Evolutionary conservation across 2,113 vertebrate genomes (phyloP).

Genomic region (Meriones unguiculatus): DNA sequence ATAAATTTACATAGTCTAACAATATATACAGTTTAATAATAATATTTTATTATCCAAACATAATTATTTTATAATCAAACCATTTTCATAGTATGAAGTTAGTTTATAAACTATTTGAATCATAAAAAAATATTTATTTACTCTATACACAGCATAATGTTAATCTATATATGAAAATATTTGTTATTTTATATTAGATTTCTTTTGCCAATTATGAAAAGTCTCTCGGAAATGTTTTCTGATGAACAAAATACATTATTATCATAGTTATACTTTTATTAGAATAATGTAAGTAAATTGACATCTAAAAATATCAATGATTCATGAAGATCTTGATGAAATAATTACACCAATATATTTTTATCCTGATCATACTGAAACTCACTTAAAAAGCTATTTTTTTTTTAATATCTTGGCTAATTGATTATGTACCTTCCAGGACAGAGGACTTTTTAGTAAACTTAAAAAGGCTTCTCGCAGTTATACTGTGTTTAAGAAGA

Average conservation of each 20-base stretch:
- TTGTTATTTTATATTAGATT: slow-evolving; percentile 7
- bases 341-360: background rate
- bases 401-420: background rate
- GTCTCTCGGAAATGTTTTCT: background rate
- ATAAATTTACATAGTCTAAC: background rate
- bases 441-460: background rate
- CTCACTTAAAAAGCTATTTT: background rate
- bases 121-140: background rate
- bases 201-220: background rate
- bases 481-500: background rate
- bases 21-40: slow-evolving; percentile 8
- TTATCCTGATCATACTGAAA: background rate
- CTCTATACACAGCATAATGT: background rate
- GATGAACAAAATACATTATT: background rate
- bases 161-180: background rate
- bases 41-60: background rate
- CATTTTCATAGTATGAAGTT: background rate
- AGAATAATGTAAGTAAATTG: background rate
- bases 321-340: background rate
- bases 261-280: background rate
- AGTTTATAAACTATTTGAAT: background rate
- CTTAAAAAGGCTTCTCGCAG: background rate
- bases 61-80: background rate
- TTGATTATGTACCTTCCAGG: background rate
- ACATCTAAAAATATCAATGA: background rate